Percentiles rank a stretch among this genome's conserved stretches.
Evolutionary conservation across 2,113 vertebrate genomes (phyloP).

Genomic region (Anguilla rostrata): DNA sequence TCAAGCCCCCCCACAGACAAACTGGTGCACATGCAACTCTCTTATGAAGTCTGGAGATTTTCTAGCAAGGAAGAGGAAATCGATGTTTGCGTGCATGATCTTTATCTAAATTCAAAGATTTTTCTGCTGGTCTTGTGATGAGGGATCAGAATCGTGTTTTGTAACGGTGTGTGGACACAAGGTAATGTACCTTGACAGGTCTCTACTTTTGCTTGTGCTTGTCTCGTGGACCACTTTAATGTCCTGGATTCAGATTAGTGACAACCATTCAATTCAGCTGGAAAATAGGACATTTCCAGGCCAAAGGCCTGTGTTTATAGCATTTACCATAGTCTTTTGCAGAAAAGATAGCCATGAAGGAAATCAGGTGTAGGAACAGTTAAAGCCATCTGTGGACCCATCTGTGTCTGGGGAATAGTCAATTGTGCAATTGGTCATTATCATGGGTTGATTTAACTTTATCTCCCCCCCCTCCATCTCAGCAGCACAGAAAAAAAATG

Average conservation of each 20-base stretch:
- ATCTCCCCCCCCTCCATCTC: too few relatives aligned
- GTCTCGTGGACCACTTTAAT: background rate
- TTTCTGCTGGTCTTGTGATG: conserved; percentile 29
- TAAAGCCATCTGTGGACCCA: background rate
- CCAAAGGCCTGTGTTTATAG: background rate
- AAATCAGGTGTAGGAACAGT: background rate
- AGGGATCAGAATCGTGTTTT: conserved; percentile 44
- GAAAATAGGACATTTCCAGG: background rate
- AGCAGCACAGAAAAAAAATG: too few relatives aligned
- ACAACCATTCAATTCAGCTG: background rate
- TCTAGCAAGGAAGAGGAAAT: conserved; percentile 42
- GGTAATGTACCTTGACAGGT: conserved; percentile 54
- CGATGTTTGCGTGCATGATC: conserved; percentile 44
- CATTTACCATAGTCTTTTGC: background rate
- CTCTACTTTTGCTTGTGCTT: conserved; percentile 47
- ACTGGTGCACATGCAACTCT: conserved; percentile 26
- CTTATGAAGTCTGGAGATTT: conserved; percentile 37
- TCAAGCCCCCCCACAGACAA: conserved; percentile 10
- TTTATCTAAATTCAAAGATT: conserved; percentile 44
- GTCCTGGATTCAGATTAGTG: conserved; percentile 1
- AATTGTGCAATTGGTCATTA: too few relatives aligned
- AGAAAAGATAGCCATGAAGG: too few relatives aligned
- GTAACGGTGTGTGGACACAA: conserved; percentile 49
- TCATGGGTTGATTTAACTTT: too few relatives aligned
- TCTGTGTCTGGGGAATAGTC: too few relatives aligned